Percentiles rank a stretch among this genome's conserved stretches.
These are phyloP conservation scores for Propithecus perrieri DNA, from an alignment of 2,797 vertebrate species.

Conservation along the genomic window DNA sequence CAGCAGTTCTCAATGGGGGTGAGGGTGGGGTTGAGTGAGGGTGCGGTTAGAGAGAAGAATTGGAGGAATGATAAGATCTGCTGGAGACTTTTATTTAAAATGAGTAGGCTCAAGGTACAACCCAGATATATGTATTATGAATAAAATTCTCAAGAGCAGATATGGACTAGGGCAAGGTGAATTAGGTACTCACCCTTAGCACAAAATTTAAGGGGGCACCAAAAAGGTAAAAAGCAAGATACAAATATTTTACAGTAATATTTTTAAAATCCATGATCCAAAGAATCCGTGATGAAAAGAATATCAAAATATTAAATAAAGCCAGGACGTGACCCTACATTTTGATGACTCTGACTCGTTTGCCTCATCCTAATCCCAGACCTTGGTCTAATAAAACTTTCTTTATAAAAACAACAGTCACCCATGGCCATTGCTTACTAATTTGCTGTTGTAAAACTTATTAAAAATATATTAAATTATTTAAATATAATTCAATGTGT, in stretches of 20 bases:
- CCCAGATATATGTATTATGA: neutral
- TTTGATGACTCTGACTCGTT: neutral
- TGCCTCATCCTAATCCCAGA: neutral
- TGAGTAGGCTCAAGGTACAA: neutral
- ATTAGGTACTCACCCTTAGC: neutral
- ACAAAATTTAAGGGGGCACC: neutral
- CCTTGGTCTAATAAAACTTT: neutral
- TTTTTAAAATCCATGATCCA: neutral
- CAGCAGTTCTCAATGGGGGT: neutral
- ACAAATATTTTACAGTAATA: neutral
- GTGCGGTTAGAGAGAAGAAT: neutral
- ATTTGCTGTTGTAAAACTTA: neutral
- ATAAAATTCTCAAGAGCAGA: neutral
- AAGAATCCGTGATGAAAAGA: neutral
- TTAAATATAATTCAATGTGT: neutral
- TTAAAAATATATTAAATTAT: neutral
- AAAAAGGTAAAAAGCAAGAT: neutral
- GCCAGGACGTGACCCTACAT: neutral
- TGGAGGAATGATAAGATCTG: neutral
- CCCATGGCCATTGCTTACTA: neutral
- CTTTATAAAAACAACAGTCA: neutral
- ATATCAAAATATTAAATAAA: neutral
- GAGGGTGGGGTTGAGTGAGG: neutral
- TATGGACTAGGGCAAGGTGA: neutral
- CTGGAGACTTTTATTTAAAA: neutral